These are phyloP conservation scores for Microctenopoma lineatum DNA, from an alignment of 2,797 vertebrate genomes.

Conservation along the genomic window DNA sequence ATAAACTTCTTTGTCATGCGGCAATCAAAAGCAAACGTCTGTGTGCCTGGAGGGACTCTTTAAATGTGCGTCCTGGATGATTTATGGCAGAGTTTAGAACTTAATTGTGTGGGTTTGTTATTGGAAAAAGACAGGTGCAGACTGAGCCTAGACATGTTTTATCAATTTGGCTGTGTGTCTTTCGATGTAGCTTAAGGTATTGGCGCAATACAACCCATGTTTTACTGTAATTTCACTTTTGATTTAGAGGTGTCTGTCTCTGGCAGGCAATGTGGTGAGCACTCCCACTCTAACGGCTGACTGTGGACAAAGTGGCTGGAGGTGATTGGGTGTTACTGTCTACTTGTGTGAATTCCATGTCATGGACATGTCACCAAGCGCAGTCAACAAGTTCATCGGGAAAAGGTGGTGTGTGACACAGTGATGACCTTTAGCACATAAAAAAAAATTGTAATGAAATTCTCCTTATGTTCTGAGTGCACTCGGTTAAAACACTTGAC, in stretches of 20 bases:
- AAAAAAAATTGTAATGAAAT: background rate
- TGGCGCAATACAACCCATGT: constrained; percentile 64
- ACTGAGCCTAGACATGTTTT: constrained; percentile 77
- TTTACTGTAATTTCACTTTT: constrained; percentile 71
- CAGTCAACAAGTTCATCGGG: constrained; percentile 52
- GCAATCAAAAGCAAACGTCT: constrained; percentile 75
- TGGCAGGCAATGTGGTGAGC: constrained; percentile 46
- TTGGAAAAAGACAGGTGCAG: constrained; percentile 79
- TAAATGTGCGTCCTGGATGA: constrained; percentile 74
- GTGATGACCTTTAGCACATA: constrained; percentile 9
- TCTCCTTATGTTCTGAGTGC: background rate
- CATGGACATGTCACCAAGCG: constrained; percentile 30
- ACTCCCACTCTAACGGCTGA: constrained; percentile 39
- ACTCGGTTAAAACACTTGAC: background rate
- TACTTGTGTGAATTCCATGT: constrained; percentile 37
- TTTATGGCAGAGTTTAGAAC: constrained; percentile 78
- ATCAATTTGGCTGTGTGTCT: constrained; percentile 71
- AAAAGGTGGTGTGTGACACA: constrained; percentile 6
- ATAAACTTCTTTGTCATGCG: constrained; percentile 44
- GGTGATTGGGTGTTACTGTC: constrained; percentile 55
- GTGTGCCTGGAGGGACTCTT: constrained; percentile 72
- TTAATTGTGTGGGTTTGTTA: constrained; percentile 81
- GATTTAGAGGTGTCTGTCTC: constrained; percentile 71
- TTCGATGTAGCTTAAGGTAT: constrained; percentile 60
- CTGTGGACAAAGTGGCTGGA: constrained; percentile 45